phyloP scores from a whole-genome alignment of 2,888 invertebrate genomes.

The Epistrophe grossulariae region DNA sequence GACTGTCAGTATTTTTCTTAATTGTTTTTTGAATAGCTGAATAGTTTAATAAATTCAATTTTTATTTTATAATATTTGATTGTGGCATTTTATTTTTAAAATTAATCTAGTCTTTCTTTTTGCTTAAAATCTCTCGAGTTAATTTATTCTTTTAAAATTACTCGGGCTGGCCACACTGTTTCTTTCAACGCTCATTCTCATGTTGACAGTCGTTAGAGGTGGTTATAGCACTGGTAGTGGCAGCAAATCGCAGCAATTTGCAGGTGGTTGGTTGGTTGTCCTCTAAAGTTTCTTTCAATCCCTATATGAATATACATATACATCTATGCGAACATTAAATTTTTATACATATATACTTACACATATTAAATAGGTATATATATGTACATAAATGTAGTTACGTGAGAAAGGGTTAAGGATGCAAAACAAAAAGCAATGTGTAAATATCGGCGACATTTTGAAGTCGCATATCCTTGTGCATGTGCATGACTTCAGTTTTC shows the following conservation, averaged over 20 bases:
- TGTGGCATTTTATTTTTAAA: no score
- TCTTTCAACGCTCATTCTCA: conserved; percentile 1
- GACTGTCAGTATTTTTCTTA: no score
- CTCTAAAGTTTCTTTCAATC: conserved; percentile 62
- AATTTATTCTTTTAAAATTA: neutral
- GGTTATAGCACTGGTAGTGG: conserved; percentile 33
- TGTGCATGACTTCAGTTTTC: conserved; percentile 61
- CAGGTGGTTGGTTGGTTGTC: conserved; percentile 67
- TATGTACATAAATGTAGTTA: neutral
- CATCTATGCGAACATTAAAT: neutral
- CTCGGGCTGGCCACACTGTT: conserved; percentile 11
- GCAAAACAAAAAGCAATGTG: conserved; percentile 66
- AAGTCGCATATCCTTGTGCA: conserved; percentile 70
- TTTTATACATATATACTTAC: neutral
- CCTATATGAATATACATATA: conserved; percentile 8
- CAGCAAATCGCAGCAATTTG: conserved; percentile 64
- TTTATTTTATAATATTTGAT: no score
- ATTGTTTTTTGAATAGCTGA: no score
- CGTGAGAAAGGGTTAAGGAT: conserved; percentile 50
- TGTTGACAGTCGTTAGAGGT: conserved; percentile 27
- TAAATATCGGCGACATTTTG: conserved; percentile 73
- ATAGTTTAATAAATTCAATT: no score
- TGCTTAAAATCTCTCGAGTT: neutral
- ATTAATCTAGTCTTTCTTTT: no score
- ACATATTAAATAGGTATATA: conserved; percentile 3